Base-by-base conservation (phyloP, 2,888 invertebrate genomes). In the Cephonodes hylas region DNA sequence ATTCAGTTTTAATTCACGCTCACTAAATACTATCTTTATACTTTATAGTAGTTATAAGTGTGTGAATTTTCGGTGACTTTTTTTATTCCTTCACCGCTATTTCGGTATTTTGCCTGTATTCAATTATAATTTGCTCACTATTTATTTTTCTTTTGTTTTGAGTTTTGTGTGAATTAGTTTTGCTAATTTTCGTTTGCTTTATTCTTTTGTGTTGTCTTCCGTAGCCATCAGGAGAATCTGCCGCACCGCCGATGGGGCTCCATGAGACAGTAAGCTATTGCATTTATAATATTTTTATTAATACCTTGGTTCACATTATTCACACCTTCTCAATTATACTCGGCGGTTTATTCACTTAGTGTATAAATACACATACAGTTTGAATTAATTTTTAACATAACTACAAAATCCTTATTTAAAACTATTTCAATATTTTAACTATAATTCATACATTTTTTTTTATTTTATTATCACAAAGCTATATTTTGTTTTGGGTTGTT, bases 231-330 rank as follows among this genome's bases (percentile, higher is more conserved):
- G 81, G 93, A 93, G 78, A 93, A 93, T 70, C 81, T 93, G 73
- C 93, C 93, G 74, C 88, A 93, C 75, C 91, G 93, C 59, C 86
- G 93, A 75, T 93, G 93, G 93, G 93, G 93, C 65, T 93, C 93
- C 71, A 93, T 93, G 93, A 88, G 93, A 88, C 93, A 93, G 93
- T 93, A 89, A 93, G 93, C 73, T 79, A 74, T n/a, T 74, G 42
- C n/a, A n/a, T n/a, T n/a, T n/a, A n/a, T n/a, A n/a, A n/a, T n/a
- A n/a, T n/a, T 70, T 76, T 77, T 79, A 65, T 64, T 61, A 46
- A 42, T 56, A n/a, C n/a, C n/a, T n/a, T n/a, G n/a, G n/a, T n/a
- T n/a, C n/a, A n/a, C n/a, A n/a, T n/a, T n/a, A n/a, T n/a, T n/a
- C n/a, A n/a, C n/a, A n/a, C n/a, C n/a, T n/a, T n/a, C n/a, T n/a